Percentiles rank a stretch among this genome's conserved stretches.
Conservation (phyloP, 2,113 vertebrate species). For the Cairina moschata region DNA sequence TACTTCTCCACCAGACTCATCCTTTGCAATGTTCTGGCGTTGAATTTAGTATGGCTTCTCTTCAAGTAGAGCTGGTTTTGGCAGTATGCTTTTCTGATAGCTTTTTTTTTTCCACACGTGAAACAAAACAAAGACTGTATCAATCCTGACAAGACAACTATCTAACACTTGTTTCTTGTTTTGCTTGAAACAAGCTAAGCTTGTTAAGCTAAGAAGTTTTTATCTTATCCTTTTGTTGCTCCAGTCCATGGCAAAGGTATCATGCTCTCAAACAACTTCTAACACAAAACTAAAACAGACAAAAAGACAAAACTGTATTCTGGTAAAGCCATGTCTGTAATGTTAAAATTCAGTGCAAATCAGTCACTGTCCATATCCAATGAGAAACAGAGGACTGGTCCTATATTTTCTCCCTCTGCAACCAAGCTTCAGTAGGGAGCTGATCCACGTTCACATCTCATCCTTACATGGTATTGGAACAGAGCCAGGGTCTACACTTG, state of each 20-base stretch:
- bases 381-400: not conserved
- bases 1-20: not conserved
- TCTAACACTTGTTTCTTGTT: not conserved
- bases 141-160: not conserved
- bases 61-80: not conserved
- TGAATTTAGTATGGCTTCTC: not conserved
- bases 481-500: not conserved
- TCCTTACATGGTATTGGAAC: slow-evolving; percentile 44
- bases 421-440: not conserved
- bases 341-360: not conserved
- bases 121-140: not conserved
- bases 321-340: not conserved
- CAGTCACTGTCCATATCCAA: not conserved
- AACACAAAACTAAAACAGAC: not conserved
- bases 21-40: not conserved
- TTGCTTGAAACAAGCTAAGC: not conserved
- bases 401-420: not conserved
- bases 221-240: not conserved
- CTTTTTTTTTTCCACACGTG: not conserved
- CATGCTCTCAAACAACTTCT: not conserved
- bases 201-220: not conserved
- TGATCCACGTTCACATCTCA: slow-evolving; percentile 12
- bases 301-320: not conserved
- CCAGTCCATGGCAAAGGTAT: not conserved
- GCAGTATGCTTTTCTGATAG: not conserved